A percentile compares a stretch with the other conserved stretches of the same genome.
phyloP scores from a whole-genome alignment of 2,113 vertebrate species.

The Nycticorax nycticorax region DNA sequence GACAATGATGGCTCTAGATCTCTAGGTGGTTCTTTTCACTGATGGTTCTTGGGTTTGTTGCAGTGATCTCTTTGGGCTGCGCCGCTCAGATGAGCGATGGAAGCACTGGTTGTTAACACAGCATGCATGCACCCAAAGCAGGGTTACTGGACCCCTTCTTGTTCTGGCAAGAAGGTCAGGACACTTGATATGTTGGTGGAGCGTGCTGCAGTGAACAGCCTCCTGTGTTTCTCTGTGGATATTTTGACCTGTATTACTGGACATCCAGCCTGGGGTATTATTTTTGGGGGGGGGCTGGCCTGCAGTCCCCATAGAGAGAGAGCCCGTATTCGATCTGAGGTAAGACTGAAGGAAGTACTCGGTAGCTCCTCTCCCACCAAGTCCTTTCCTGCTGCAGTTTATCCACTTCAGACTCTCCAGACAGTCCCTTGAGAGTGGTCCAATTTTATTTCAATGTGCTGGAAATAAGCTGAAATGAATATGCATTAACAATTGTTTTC shows the following conservation, averaged over 20 bases:
- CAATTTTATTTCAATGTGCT: not conserved
- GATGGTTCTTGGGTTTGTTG: not conserved
- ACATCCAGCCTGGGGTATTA: rapidly evolving
- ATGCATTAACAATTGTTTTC: not conserved
- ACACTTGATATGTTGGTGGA: rapidly evolving
- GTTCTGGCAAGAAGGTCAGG: not conserved
- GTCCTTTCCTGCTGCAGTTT: not conserved
- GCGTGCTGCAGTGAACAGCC: not conserved
- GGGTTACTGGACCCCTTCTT: not conserved
- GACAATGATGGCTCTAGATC: not conserved
- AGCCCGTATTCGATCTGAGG: not conserved
- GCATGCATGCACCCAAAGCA: rapidly evolving
- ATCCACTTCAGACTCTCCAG: not conserved
- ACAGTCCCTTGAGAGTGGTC: not conserved
- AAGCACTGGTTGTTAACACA: not conserved
- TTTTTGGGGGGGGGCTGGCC: not conserved
- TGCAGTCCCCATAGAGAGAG: not conserved
- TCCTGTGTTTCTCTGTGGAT: rapidly evolving
- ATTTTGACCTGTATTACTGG: not conserved
- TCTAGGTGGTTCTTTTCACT: not conserved
- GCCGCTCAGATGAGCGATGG: not conserved
- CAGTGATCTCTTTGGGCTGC: not conserved
- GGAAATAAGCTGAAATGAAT: not conserved
- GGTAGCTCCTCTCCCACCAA: not conserved
- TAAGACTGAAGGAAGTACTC: not conserved